Base-by-base conservation (phyloP, 2,113 vertebrate genomes). In the Bubo scandiacus region DNA sequence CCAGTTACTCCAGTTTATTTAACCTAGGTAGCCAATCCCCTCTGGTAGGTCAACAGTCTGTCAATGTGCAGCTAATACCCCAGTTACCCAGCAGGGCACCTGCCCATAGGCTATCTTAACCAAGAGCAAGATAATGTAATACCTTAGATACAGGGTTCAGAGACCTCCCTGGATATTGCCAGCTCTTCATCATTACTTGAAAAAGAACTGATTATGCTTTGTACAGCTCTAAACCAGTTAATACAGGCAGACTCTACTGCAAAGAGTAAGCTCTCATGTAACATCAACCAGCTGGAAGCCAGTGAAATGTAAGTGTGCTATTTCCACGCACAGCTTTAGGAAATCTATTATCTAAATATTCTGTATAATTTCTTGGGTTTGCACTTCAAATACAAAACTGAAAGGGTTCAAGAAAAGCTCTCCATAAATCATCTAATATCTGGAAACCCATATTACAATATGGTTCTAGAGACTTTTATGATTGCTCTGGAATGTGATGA, bases 311-410 rank as follows among this genome's bases (percentile, higher is more conserved):
- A 88, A 90, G 38, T 5, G 0, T 11, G 36, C 43, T 82, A 58
- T 34, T 84, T 79, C 51, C 77, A 87, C 0, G 2, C 36, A 65
- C 30, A 59, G 61, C 61, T 84, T 92, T 58, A 89, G 15, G 34
- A 92, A 81, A 89, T 38, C 15, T 65, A 40, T 75, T 96, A 74
- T 85, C 94, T 72, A 83, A 92, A 93, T 62, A 91, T 58, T 92
- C 77, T 79, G 72, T 52, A 27, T 49, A 32, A 89, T 80, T 93
- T 70, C 52, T 79, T 5, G 10, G 8, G 61, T 67, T 94, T 82
- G 43, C 40, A 65, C 70, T 87, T 94, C 43, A 86, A 87, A 96
- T 92, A 55, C 25, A 88, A 81, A 94, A 68, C 9, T 0, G 0
- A 68, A 78, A 88, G 61, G 14, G 43, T 81, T 93, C 30, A 79